Evolutionary conservation across 2,113 vertebrate genomes (phyloP).

Genomic region (Mustelus asterias): DNA sequence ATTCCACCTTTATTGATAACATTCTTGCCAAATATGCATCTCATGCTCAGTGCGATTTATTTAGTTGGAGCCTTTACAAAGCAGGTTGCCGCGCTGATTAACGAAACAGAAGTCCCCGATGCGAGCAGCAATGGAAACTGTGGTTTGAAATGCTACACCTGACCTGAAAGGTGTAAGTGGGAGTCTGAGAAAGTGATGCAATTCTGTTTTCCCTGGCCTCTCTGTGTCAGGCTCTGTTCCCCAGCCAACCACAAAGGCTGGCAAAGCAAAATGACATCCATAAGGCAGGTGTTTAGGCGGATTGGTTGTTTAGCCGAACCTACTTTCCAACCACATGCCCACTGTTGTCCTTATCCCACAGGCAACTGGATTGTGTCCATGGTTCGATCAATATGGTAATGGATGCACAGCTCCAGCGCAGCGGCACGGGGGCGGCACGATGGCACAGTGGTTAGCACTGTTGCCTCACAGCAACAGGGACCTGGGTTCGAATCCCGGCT

Average conservation of each 20-base stretch:
- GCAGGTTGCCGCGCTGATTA: neutral
- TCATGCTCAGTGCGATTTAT: neutral
- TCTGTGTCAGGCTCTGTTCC: neutral
- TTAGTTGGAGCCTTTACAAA: neutral
- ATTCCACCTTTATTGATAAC: constrained; percentile 3
- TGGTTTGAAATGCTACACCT: neutral
- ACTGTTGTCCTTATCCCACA: no score
- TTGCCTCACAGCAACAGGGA: no score
- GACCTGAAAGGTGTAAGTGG: neutral
- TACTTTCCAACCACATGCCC: neutral
- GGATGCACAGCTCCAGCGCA: no score
- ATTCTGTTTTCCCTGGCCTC: neutral
- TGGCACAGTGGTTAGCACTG: no score
- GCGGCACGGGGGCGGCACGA: no score
- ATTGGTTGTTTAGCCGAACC: neutral
- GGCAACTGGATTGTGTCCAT: no score
- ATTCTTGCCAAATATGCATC: constrained; percentile 29
- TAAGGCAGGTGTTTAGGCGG: neutral
- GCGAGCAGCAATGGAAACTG: neutral
- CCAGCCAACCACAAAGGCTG: neutral
- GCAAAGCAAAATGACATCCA: neutral
- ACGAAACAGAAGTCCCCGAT: neutral
- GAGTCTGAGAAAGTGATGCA: neutral
- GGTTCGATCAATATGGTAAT: no score
- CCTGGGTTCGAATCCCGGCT: no score